phyloP scores from a whole-genome alignment of 2,797 vertebrate genomes.

The Schizothorax lantsangensis region DNA sequence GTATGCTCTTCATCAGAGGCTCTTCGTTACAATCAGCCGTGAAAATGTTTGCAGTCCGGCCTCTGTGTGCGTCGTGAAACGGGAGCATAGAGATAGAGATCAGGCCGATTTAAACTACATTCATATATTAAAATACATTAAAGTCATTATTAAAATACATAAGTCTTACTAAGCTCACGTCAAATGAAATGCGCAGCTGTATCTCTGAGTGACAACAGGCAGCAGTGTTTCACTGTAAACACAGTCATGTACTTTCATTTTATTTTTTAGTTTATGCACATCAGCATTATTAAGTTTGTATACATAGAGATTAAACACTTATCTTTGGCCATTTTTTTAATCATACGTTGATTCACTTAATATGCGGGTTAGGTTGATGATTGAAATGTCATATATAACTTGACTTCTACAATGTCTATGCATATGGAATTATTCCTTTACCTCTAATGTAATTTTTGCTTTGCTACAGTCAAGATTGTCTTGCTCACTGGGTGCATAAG shows the following conservation, averaged over 20 bases:
- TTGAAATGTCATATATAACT: neutral
- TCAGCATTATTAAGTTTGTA: neutral
- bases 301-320: neutral
- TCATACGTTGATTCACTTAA: neutral
- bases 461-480: neutral
- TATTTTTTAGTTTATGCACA: neutral
- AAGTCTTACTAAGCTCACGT: neutral
- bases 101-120: slow-evolving; percentile 24
- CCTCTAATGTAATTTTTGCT: neutral
- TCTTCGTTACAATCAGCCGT: neutral
- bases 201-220: slow-evolving; percentile 15
- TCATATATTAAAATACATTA: neutral
- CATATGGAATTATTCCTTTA: neutral
- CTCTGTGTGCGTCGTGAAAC: neutral
- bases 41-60: neutral
- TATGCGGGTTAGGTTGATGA: neutral
- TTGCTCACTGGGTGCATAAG: neutral
- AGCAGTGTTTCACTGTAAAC: neutral
- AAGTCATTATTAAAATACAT: neutral
- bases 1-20: slow-evolving; percentile 4
- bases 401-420: neutral
- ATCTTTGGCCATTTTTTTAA: neutral
- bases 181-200: neutral
- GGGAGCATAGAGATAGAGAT: slow-evolving; percentile 10
- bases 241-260: neutral